phyloP scores from a whole-genome alignment of 2,113 vertebrate species.

The Gallinago undulata region DNA sequence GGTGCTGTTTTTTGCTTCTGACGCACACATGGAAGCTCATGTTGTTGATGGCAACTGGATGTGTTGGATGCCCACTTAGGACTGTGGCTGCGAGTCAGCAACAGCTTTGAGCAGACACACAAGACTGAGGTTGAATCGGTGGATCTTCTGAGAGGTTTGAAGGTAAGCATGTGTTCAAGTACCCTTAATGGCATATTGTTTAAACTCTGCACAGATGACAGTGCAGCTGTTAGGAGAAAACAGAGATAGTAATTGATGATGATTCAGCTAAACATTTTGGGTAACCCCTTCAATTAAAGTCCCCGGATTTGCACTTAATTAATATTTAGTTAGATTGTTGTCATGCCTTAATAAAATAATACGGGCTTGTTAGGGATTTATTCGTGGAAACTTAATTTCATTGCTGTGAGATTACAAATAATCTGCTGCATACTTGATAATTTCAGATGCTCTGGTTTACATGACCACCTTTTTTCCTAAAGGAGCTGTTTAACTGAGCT shows the following conservation, averaged over 20 bases:
- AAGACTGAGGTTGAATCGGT: not conserved
- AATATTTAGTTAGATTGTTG: not conserved
- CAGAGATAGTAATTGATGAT: not conserved
- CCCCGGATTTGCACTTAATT: not conserved
- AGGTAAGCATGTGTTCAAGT: not conserved
- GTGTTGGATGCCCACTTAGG: not conserved
- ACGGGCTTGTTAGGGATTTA: not conserved
- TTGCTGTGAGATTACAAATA: not conserved
- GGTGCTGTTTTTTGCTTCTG: not conserved
- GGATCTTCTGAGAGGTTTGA: not conserved
- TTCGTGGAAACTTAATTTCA: not conserved
- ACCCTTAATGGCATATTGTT: not conserved
- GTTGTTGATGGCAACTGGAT: not conserved
- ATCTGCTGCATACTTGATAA: not conserved
- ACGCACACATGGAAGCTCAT: not conserved
- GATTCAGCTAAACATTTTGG: constrained; percentile 1
- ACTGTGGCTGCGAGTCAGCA: not conserved
- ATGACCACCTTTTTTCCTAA: not conserved
- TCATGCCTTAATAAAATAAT: not conserved
- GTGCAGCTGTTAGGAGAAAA: not conserved
- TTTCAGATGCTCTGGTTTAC: constrained; percentile 1
- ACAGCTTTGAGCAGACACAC: not conserved
- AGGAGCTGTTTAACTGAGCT: not conserved
- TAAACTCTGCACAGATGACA: not conserved
- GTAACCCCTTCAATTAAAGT: not conserved